These are phyloP conservation scores for Branchellion lobata DNA, from an alignment of 2,888 invertebrate species.

Conservation along the genomic window DNA sequence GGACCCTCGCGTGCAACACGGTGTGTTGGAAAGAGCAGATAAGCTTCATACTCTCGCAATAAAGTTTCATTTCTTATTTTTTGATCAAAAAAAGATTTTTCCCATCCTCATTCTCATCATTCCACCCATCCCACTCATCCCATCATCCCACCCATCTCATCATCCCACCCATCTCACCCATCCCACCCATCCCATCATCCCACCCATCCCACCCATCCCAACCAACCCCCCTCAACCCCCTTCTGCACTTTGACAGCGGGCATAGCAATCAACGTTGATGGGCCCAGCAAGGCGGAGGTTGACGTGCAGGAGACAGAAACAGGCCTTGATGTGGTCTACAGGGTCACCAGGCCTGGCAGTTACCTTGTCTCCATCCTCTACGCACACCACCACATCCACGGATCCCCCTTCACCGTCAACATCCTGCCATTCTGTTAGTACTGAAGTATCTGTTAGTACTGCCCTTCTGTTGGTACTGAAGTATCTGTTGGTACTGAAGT, in stretches of 20 bases:
- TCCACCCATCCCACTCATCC: not conserved
- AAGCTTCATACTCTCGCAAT: not conserved
- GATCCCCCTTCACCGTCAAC: slow-evolving; percentile 39
- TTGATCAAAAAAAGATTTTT: not conserved
- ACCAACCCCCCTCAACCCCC: too few relatives aligned
- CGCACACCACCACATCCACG: slow-evolving; percentile 31
- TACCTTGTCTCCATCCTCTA: slow-evolving; percentile 35
- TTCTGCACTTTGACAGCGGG: slow-evolving; percentile 23
- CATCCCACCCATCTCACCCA: too few relatives aligned
- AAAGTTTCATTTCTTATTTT: not conserved
- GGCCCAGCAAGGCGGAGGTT: slow-evolving; percentile 39
- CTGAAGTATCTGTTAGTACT: not conserved
- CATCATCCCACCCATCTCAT: too few relatives aligned
- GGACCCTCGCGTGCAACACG: not conserved
- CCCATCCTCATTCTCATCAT: not conserved
- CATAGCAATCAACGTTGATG: slow-evolving; percentile 39
- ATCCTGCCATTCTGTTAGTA: slow-evolving; percentile 38
- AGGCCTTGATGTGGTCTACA: slow-evolving; percentile 24
- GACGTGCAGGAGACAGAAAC: slow-evolving; percentile 36
- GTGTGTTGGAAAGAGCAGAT: not conserved
- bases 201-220: too few relatives aligned
- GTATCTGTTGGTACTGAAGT: not conserved
- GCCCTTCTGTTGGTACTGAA: too few relatives aligned
- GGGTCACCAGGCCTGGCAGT: slow-evolving; percentile 16
- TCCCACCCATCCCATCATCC: too few relatives aligned